Evolutionary conservation across 64 coral and sea anemone genomes (phyloP).

Genomic region (Montipora sp.): DNA sequence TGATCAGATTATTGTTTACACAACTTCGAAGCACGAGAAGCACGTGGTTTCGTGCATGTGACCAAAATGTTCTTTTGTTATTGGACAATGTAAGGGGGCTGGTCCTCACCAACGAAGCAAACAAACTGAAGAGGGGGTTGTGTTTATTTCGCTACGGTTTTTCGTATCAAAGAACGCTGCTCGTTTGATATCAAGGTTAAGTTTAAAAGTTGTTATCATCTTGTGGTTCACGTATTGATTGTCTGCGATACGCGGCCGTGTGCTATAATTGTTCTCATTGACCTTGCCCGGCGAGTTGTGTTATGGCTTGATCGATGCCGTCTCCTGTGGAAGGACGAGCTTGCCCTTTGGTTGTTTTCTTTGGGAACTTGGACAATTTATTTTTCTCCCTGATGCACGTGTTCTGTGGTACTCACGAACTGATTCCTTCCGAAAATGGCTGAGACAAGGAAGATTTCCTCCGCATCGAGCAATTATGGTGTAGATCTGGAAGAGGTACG

Average conservation of each 20-base stretch:
- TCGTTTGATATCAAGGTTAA: background rate
- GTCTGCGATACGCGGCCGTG: background rate
- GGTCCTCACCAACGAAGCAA: background rate
- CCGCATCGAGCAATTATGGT: background rate
- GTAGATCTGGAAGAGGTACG: background rate
- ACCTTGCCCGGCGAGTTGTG: constrained; percentile 3
- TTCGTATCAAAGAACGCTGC: background rate
- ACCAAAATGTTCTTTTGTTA: background rate
- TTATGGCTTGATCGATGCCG: constrained; percentile 56
- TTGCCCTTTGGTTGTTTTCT: background rate
- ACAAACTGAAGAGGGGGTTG: background rate
- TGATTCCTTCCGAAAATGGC: constrained; percentile 59
- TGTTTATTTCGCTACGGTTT: background rate
- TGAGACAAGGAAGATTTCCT: constrained; percentile 10
- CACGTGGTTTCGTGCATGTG: constrained; percentile 34
- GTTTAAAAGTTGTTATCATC: background rate
- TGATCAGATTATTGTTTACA: no score
- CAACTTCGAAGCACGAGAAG: background rate
- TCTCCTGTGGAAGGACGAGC: background rate
- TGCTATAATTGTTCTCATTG: constrained; percentile 4
- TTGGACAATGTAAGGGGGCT: constrained; percentile 9
- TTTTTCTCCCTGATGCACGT: constrained; percentile 43
- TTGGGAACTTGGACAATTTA: constrained; percentile 5
- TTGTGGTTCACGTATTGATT: background rate
- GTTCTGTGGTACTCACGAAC: constrained; percentile 38